These are phyloP conservation scores for Ramazzottius varieornatus DNA, from an alignment of 2,888 invertebrate species.

Conservation along the genomic window DNA sequence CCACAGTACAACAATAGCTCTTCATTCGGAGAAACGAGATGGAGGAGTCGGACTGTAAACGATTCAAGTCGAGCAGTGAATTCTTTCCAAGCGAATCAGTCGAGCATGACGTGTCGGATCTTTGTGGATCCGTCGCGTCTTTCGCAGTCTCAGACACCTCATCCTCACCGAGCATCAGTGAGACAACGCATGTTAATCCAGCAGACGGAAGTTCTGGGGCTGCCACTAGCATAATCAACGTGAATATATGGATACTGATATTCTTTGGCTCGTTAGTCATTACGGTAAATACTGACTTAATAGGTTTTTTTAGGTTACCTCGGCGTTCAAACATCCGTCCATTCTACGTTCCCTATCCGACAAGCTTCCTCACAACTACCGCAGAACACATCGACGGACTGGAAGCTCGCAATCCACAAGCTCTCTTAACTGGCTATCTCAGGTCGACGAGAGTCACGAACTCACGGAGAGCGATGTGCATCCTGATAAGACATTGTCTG, in stretches of 20 bases:
- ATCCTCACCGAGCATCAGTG: neutral
- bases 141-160: neutral
- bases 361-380: neutral
- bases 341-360: neutral
- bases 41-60: conserved; percentile 1
- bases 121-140: neutral
- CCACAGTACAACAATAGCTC: no score
- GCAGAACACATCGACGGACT: neutral
- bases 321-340: neutral
- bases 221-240: no score
- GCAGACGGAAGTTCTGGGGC: no score
- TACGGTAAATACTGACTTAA: no score
- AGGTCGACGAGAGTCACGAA: neutral
- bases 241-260: no score
- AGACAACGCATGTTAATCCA: no score
- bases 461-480: neutral
- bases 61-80: neutral
- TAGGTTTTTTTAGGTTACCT: no score
- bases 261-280: no score
- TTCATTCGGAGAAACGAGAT: no score
- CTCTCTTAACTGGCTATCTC: neutral
- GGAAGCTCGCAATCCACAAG: neutral
- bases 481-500: neutral
- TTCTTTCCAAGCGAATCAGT: neutral
- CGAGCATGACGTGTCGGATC: neutral